These are phyloP conservation scores for Dasyornis broadbenti DNA, from an alignment of 2,113 vertebrate species.

Conservation along the genomic window DNA sequence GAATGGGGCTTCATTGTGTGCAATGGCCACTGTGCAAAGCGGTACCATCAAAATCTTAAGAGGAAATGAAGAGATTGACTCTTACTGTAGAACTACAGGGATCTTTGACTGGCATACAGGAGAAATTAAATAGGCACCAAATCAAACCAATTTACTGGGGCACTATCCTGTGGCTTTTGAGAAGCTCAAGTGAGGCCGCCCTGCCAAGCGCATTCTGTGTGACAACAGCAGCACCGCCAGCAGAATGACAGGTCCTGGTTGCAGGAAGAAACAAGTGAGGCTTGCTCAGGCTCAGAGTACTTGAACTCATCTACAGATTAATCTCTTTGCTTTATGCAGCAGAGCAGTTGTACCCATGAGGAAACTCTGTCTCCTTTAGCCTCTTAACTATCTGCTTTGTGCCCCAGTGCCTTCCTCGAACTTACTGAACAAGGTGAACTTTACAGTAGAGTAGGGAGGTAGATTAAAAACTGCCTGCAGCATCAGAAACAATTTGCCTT, in stretches of 20 bases:
- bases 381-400: neutral
- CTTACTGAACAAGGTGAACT: neutral
- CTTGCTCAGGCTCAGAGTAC: neutral
- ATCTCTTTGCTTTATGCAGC: neutral
- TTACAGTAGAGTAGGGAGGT: neutral
- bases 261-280: neutral
- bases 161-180: neutral
- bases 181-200: neutral
- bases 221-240: neutral
- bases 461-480: neutral
- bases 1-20: neutral
- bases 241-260: fast-evolving
- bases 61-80: neutral
- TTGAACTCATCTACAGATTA: neutral
- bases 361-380: neutral
- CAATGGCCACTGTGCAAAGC: neutral
- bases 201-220: neutral
- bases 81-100: neutral
- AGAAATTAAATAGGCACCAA: neutral
- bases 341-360: neutral
- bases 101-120: neutral
- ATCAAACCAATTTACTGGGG: neutral
- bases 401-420: neutral
- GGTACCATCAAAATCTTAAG: neutral
- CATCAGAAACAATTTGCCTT: neutral